Conservation (phyloP, 2,797 vertebrate species). For the Varecia variegata region DNA sequence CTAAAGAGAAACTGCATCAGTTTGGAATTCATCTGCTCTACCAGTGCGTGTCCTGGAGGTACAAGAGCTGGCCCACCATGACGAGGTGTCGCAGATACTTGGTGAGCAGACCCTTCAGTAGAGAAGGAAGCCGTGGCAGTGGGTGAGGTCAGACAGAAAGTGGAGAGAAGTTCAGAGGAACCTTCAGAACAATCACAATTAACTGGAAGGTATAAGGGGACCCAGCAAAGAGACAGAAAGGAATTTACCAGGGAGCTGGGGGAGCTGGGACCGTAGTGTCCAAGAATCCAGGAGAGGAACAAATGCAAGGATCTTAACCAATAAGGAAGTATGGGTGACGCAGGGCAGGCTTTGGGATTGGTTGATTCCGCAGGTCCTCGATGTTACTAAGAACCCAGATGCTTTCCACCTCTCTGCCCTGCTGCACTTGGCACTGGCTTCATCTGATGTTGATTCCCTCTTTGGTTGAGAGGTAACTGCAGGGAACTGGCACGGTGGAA, state of each 20-base stretch:
- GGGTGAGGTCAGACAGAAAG: background rate
- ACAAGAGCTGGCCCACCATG: background rate
- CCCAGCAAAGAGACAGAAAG: background rate
- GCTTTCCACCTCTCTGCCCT: background rate
- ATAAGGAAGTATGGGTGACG: background rate
- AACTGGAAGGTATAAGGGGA: background rate
- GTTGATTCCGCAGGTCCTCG: background rate
- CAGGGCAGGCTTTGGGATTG: background rate
- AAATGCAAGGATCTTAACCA: background rate
- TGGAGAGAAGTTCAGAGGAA: background rate
- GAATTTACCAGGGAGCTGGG: background rate
- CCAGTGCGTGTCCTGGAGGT: background rate
- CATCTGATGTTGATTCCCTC: background rate
- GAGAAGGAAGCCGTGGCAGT: background rate
- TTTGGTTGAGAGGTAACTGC: background rate
- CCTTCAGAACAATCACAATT: background rate
- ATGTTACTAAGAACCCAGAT: background rate
- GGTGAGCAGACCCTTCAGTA: background rate
- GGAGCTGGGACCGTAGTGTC: background rate
- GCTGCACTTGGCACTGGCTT: background rate
- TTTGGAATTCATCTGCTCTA: background rate
- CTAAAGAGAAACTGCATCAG: background rate
- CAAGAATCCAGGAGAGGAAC: background rate
- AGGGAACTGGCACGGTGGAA: background rate
- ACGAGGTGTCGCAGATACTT: background rate